Conservation (phyloP, 2,888 invertebrate species). For the Acanthacorydalis orientalis region DNA sequence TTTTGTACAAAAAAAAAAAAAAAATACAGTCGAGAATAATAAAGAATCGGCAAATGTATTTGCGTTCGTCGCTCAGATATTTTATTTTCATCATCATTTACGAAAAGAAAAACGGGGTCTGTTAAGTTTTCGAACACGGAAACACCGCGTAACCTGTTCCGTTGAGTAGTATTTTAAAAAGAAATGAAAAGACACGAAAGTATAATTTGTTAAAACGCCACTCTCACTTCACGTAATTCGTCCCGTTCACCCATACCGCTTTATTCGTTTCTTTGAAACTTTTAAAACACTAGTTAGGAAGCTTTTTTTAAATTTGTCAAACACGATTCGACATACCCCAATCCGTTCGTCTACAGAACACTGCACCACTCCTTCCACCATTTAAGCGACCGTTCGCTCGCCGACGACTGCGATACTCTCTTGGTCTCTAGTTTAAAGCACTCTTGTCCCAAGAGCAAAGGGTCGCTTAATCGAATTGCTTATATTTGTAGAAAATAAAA, state of each 20-base stretch:
- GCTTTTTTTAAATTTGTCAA: slow-evolving; percentile 24
- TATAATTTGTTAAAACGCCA: slow-evolving; percentile 29
- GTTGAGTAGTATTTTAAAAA: slow-evolving; percentile 21
- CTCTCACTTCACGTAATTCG: slow-evolving; percentile 12
- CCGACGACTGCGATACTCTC: too few species aligned
- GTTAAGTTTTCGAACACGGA: too few species aligned
- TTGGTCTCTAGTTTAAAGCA: too few species aligned
- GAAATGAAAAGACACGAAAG: slow-evolving; percentile 25
- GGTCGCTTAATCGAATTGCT: too few species aligned
- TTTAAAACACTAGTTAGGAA: slow-evolving; percentile 29
- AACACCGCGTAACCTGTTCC: slow-evolving; percentile 7
- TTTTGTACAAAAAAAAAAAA: too few species aligned
- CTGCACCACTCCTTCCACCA: background rate
- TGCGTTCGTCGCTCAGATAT: too few species aligned
- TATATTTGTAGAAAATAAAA: too few species aligned
- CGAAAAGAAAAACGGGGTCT: too few species aligned
- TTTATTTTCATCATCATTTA: too few species aligned
- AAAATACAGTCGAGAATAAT: too few species aligned
- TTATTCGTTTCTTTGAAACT: slow-evolving; percentile 15
- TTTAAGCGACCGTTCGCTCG: background rate
- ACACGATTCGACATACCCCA: slow-evolving; percentile 1
- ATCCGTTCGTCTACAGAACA: background rate
- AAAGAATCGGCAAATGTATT: too few species aligned
- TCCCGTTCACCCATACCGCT: background rate
- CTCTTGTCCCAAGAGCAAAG: too few species aligned